Percentiles rank a stretch among this genome's conserved stretches.
Evolutionary conservation across 2,888 invertebrate genomes (phyloP).

Genomic region (Conus canariensis): DNA sequence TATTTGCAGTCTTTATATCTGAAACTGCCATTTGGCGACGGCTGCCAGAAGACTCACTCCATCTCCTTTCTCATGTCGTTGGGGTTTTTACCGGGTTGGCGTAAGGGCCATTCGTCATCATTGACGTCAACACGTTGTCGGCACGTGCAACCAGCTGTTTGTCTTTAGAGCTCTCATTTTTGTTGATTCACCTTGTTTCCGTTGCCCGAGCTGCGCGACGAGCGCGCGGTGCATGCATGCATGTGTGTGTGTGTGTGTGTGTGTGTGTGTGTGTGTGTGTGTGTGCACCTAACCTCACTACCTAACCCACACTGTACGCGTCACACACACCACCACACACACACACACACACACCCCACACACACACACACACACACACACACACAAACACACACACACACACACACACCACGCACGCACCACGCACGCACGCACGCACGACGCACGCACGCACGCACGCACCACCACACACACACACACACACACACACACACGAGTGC

Average conservation of each 20-base stretch:
- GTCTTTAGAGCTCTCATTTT: background rate
- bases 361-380: no score
- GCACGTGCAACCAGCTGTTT: background rate
- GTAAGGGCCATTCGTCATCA: no score
- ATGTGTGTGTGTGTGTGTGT: background rate
- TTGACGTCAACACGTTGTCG: background rate
- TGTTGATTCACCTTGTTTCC: background rate
- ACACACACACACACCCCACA: no score
- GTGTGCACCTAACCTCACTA: background rate
- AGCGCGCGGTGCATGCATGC: background rate
- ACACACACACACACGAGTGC: background rate
- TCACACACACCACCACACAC: no score
- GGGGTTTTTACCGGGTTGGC: background rate
- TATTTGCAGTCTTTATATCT: no score
- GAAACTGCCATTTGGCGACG: background rate
- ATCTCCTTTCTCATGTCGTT: constrained; percentile 4
- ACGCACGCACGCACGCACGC: no score
- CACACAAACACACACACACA: no score
- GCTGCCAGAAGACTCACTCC: background rate
- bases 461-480: background rate
- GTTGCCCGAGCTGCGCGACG: no score
- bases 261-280: background rate
- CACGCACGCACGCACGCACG: no score
- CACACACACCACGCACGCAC: no score
- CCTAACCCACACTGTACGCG: background rate